Base-by-base conservation (phyloP, 2,113 vertebrate species). In the Xerus inauris region DNA sequence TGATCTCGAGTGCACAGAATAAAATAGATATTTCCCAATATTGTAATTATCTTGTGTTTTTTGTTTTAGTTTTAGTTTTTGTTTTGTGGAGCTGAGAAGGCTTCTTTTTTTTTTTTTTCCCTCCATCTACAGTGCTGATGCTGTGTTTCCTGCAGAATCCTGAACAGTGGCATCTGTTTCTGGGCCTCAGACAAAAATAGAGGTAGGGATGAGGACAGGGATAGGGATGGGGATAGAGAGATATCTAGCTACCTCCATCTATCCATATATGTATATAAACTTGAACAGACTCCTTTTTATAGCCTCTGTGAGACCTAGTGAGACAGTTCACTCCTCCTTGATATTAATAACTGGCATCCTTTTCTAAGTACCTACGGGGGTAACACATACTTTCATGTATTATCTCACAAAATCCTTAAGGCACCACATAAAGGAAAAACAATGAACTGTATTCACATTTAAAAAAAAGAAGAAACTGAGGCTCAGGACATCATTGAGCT, bases 1-100 rank as follows among this genome's bases (percentile, higher is more conserved):
- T 65, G 71, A 96, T 93, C 71, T 84, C 87, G 38, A 49, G 20
- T 65, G 49, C 84, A 87, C 83, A 89, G 92, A 89, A 89, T 4
- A 82, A 80, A 93, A 97, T 11, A 93, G 83, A 89, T 96, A 87
- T 47, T 86, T 64, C 45, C 35, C 45, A 81, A 38, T 19, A 62
- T 3, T 75, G 64, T n/a, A 82, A 51, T 67, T 94, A 59, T 40
- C 64, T 42, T 75, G 81, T 90, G 76, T 51, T 51, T 51, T 51
- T 51, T 51, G 14, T 57, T 49, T 24, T 57, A n/a, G n/a, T n/a
- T n/a, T n/a, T n/a, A n/a, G n/a, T 51, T 51, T 51, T 51, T 51
- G 14, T 57, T 49, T 24, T 57, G n/a, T 80, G n/a, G 62, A 65
- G 26, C 64, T n/a, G 16, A 90, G n/a, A 65, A 40, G 76, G 85